Conservation (phyloP, 2,888 invertebrate species). For the Chymomyza amoena region DNA sequence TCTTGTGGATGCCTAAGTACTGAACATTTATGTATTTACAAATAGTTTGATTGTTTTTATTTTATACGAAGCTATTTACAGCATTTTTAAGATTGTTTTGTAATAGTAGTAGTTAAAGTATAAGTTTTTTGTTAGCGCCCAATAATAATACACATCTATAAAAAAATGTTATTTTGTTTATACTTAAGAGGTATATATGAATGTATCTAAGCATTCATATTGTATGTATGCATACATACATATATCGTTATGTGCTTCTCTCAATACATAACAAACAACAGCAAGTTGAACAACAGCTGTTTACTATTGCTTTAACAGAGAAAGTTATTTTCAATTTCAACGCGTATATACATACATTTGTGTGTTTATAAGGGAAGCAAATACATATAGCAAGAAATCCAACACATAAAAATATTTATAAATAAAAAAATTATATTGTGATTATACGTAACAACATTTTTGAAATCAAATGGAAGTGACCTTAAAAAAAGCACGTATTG, state of each 20-base stretch:
- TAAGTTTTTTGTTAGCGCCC: too few relatives aligned
- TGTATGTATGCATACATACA: background rate
- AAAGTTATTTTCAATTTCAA: slow-evolving; percentile 53
- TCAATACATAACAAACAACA: slow-evolving; percentile 24
- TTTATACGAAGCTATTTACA: too few relatives aligned
- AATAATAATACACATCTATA: too few relatives aligned
- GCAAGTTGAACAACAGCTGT: slow-evolving; percentile 24
- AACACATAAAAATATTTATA: background rate
- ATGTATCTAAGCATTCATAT: too few relatives aligned
- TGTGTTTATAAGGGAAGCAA: slow-evolving; percentile 8
- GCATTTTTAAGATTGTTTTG: too few relatives aligned
- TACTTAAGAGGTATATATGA: too few relatives aligned
- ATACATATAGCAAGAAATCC: slow-evolving; percentile 13
- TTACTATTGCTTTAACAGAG: slow-evolving; percentile 25
- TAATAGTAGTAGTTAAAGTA: too few relatives aligned
- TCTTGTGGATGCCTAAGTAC: too few relatives aligned
- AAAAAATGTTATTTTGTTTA: too few relatives aligned
- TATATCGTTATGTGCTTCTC: background rate
- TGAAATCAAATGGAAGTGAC: slow-evolving; percentile 58
- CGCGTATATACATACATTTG: too few relatives aligned
- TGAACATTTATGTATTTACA: too few relatives aligned
- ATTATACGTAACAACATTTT: background rate
- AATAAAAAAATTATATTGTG: background rate
- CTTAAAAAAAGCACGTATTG: slow-evolving; percentile 62
- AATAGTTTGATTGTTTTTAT: too few relatives aligned